Evolutionary conservation across 2,888 invertebrate genomes (phyloP).

Genomic region (Eilema depressum): DNA sequence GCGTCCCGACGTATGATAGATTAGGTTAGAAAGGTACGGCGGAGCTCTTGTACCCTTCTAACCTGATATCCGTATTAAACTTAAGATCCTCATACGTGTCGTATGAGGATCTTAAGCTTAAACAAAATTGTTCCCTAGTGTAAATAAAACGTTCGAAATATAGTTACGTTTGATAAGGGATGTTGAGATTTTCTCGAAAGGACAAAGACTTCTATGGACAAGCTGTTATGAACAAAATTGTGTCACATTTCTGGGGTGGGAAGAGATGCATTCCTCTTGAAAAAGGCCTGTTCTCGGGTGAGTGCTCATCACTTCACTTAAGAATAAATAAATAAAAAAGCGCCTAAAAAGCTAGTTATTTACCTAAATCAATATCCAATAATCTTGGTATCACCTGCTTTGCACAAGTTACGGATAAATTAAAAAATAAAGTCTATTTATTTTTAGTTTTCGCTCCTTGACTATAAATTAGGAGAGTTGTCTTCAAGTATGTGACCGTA

Average conservation of each 20-base stretch:
- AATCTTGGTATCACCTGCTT: background rate
- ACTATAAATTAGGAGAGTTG: background rate
- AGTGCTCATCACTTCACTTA: too few relatives aligned
- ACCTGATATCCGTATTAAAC: too few relatives aligned
- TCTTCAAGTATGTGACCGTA: background rate
- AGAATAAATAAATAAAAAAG: background rate
- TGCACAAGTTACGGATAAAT: background rate
- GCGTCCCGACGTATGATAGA: too few relatives aligned
- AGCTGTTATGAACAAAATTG: background rate
- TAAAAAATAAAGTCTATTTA: background rate
- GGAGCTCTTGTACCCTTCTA: too few relatives aligned
- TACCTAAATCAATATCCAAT: background rate
- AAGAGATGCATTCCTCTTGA: too few relatives aligned
- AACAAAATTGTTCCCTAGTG: slow-evolving; percentile 9
- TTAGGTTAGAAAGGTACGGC: too few relatives aligned
- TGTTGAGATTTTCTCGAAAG: slow-evolving; percentile 53
- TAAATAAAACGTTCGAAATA: slow-evolving; percentile 7
- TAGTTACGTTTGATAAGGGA: slow-evolving; percentile 34
- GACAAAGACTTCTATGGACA: background rate
- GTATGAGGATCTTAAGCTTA: background rate
- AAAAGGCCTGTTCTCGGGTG: too few relatives aligned
- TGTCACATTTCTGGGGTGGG: background rate
- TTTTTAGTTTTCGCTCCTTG: background rate
- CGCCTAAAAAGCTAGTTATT: background rate
- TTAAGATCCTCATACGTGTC: too few relatives aligned